Evolutionary conservation across 2,888 invertebrate species (phyloP), one percentile per base, ranked within the genome.

Genomic region (Pollenia griseotomentosa): DNA sequence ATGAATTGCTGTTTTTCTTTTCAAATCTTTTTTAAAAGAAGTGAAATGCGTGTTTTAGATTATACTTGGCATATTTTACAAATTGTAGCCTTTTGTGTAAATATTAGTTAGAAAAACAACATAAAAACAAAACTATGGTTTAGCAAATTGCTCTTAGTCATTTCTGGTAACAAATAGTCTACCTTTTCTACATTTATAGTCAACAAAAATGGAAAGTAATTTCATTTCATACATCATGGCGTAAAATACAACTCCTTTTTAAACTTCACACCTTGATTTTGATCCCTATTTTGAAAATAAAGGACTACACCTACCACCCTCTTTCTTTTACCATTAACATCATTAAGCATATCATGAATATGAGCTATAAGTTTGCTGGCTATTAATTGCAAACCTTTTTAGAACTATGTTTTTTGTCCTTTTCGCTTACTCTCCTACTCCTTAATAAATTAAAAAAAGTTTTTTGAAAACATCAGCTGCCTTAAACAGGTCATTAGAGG

Each of bases 401-500:
- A 44, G 33, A 33, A 33, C 33, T 66, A 14, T 48, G 19, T 19
- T 10, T 46, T 46, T 55, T 10, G 48, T 16, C 14, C 33, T 48
- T 53, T 16, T 11, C 40, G 3, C 33, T 19, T 57, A 3, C 14
- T 10, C 57, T n/a, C 23, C 10, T 10, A 7, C 1, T 51, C 14
- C 16, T 53, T 14, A 1, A 11, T 10, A 42, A 9, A 33, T 40
- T 10, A 1, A 12, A n/a, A 40, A 51, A 1, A 33, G 2, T 33
- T 40, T 73, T 73, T 51, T 14, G 51, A 44, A 68, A 83, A 75
- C 80, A 87, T 63, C 87, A 81, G 77, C 84, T 87, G 87, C 66
- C 84, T 59, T 78, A 81, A 79, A 81, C 84, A 84, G 81, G 66
- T 63, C 84, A 81, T 87, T 87, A 87, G 55, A 40, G 66, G 70